Percentiles rank a stretch among this genome's conserved stretches.
These are phyloP conservation scores for Pseudonaja textilis DNA, from an alignment of 2,113 vertebrate species.

Conservation along the genomic window DNA sequence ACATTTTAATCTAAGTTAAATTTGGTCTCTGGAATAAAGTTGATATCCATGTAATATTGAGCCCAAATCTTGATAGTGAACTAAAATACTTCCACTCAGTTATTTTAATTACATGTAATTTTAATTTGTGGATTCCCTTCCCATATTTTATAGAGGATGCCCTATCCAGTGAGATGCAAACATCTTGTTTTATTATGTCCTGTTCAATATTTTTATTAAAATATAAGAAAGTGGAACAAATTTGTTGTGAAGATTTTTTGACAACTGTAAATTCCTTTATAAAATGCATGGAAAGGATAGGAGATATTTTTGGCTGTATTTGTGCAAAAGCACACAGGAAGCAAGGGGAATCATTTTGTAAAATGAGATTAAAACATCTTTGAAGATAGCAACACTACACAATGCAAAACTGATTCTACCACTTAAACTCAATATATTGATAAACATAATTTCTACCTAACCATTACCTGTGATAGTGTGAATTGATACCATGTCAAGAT, in stretches of 20 bases:
- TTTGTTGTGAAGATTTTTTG: not conserved
- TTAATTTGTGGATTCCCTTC: not conserved
- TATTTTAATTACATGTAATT: not conserved
- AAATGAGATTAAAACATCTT: not conserved
- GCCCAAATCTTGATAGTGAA: not conserved
- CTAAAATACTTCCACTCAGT: not conserved
- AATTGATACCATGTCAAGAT: not conserved
- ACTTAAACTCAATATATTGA: not conserved
- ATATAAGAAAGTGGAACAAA: not conserved
- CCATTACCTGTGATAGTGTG: not conserved
- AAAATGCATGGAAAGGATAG: not conserved
- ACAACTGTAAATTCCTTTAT: not conserved
- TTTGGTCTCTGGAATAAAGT: not conserved
- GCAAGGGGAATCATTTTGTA: not conserved
- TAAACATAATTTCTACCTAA: not conserved
- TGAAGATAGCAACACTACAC: not conserved
- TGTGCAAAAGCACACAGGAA: not conserved
- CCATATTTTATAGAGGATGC: not conserved
- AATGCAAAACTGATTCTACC: not conserved
- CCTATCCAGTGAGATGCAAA: not conserved
- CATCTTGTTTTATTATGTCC: not conserved
- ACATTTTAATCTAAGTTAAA: not conserved
- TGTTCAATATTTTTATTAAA: not conserved
- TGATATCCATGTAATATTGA: not conserved
- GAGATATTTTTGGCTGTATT: not conserved